Evolutionary conservation across 2,888 invertebrate species (phyloP), one percentile per base, ranked within the genome.

Genomic region (Tricholauxania praeusta): DNA sequence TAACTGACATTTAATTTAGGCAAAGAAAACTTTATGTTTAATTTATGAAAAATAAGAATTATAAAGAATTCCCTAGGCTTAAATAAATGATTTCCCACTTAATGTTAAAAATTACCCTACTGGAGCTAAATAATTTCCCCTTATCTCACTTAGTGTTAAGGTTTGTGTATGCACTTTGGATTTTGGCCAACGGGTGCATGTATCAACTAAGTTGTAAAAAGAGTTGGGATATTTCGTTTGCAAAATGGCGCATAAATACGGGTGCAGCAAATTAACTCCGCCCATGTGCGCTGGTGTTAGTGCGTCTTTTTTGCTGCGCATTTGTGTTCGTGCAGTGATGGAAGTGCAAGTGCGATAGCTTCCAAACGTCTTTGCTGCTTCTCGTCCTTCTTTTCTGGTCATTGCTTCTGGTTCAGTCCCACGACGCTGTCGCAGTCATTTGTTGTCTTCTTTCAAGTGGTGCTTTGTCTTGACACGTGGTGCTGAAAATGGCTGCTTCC

Each of bases 401-500:
- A 48, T 28, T 71, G 14, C 59, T 28, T 15, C 12, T 65, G 19
- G 8, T 48, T 14, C 65, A 52, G 57, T 67, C 57, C 62, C 67
- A 49, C 49, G 19, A 53, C 67, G 60, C 59, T 32, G 17, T 22
- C 22, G 39, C 48, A 28, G 53, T 65, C 17, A 15, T 15, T 53
- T 71, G 60, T 17, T 70, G 32, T 60, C 47, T 66, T 47, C 55
- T 19, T 68, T 57, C 19, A 28, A 12, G 10, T 32, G 60, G 71
- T 57, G 63, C 22, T 62, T 51, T 70, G 63, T 68, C 72, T 69
- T 64, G 73, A 71, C 77, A 75, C 77, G 76, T 73, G 73, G 73
- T 68, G 73, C 72, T 73, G 75, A 77, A 76, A 78, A 77, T 79
- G 77, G 76, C 78, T 77, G 76, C 72, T 77, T 78, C 75, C 78